Conservation (phyloP, 2,888 invertebrate species). For the Drosophila acutilabella region DNA sequence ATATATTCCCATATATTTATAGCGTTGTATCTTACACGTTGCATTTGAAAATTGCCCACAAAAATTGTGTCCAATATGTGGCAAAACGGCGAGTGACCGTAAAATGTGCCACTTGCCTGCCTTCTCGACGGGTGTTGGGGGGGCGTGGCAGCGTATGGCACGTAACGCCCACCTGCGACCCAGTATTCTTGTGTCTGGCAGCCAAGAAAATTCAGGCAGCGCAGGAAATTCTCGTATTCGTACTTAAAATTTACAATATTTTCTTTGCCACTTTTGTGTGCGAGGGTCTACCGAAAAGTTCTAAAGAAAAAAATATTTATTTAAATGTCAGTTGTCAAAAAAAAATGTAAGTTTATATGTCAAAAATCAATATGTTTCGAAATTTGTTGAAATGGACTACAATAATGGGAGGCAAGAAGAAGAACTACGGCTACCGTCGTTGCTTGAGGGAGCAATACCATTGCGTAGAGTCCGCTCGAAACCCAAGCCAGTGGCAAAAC, state of each 20-base stretch:
- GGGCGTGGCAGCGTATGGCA: background rate
- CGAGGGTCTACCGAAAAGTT: slow-evolving; percentile 16
- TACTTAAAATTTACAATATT: slow-evolving; percentile 34
- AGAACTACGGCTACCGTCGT: no score
- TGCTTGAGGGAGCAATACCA: no score
- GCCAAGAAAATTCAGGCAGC: slow-evolving; percentile 68
- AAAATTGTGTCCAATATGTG: slow-evolving; percentile 66
- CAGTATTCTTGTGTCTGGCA: slow-evolving; percentile 41
- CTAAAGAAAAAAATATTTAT: background rate
- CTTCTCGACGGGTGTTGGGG: slow-evolving; percentile 25
- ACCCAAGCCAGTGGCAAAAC: no score
- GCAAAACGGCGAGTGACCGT: slow-evolving; percentile 58
- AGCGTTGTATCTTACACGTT: slow-evolving; percentile 59
- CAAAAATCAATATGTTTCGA: background rate
- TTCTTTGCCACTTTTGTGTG: slow-evolving; percentile 14
- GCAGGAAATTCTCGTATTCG: slow-evolving; percentile 24
- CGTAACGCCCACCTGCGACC: background rate
- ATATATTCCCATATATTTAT: slow-evolving; percentile 58
- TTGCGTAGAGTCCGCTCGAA: no score
- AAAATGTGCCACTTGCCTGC: slow-evolving; percentile 63
- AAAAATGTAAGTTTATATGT: background rate
- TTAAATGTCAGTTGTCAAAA: background rate
- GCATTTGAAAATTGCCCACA: slow-evolving; percentile 78
- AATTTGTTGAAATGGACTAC: background rate
- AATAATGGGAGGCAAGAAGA: background rate